phyloP scores from a whole-genome alignment of 2,888 invertebrate genomes.

The Torymus auratus region DNA sequence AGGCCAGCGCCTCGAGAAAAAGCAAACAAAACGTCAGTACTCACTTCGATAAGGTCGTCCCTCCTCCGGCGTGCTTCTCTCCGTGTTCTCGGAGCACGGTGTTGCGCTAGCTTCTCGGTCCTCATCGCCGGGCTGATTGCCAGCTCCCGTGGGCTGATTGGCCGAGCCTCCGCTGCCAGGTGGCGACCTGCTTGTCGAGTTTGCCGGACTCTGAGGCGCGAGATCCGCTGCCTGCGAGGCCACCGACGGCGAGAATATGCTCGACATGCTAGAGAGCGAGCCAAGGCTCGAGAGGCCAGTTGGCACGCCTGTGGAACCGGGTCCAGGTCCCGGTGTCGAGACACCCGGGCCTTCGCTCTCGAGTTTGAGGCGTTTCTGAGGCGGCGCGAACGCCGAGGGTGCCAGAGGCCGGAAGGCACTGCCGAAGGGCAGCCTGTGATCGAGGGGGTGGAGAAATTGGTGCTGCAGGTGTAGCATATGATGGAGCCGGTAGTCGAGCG shows the following conservation, averaged over 20 bases:
- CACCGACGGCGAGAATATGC: constrained; percentile 74
- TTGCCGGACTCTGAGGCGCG: constrained; percentile 73
- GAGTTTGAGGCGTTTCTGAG: constrained; percentile 79
- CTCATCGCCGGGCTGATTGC: constrained; percentile 64
- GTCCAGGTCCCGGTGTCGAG: too few relatives aligned
- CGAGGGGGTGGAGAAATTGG: constrained; percentile 84
- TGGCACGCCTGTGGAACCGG: constrained; percentile 61
- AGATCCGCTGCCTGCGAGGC: constrained; percentile 66
- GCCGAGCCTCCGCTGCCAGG: constrained; percentile 59
- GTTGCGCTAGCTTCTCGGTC: constrained; percentile 76
- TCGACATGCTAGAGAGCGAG: constrained; percentile 74
- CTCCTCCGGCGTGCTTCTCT: constrained; percentile 78
- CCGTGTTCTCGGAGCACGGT: constrained; percentile 77
- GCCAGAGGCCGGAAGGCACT: constrained; percentile 80
- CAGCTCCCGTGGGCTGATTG: constrained; percentile 46
- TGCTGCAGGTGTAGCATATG: constrained; percentile 85
- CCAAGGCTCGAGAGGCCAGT: constrained; percentile 73
- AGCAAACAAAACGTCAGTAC: constrained; percentile 60
- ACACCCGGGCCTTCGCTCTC: constrained; percentile 71
- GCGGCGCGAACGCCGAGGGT: constrained; percentile 84
- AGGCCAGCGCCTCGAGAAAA: neutral
- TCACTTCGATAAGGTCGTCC: constrained; percentile 77
- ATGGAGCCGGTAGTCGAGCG: constrained; percentile 81
- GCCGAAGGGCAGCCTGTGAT: constrained; percentile 80
- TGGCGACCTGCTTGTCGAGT: constrained; percentile 74